Evolutionary conservation across 2,113 vertebrate genomes (phyloP).

Genomic region (Seriola quinqueradiata): DNA sequence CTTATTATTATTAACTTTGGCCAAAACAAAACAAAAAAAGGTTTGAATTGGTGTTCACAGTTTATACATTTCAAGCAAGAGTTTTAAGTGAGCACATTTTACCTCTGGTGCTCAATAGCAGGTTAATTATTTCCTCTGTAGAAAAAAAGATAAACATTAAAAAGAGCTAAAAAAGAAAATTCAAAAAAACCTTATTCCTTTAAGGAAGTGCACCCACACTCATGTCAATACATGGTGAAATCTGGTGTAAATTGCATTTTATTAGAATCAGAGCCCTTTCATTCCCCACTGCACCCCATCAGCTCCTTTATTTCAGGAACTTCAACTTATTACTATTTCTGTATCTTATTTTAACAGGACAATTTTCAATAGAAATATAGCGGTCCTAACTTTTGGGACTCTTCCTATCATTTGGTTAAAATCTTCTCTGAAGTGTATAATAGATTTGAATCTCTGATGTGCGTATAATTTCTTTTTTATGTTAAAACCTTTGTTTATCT

Average conservation of each 20-base stretch:
- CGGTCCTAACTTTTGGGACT: background rate
- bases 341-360: background rate
- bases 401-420: background rate
- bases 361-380: background rate
- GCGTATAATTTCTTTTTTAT: background rate
- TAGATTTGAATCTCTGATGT: background rate
- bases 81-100: no score
- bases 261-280: background rate
- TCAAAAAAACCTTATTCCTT: background rate
- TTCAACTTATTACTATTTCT: background rate
- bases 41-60: slow-evolving; percentile 21
- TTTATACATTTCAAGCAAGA: slow-evolving; percentile 11
- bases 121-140: background rate
- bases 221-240: background rate
- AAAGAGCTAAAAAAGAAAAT: background rate
- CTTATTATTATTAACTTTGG: no score
- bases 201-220: background rate
- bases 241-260: background rate
- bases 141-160: background rate
- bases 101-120: background rate
- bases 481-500: background rate
- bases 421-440: background rate
- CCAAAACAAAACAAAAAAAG: background rate
- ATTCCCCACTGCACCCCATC: background rate
- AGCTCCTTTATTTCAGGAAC: background rate